Percentiles rank a stretch among this genome's conserved stretches.
Evolutionary conservation across 2,888 invertebrate species (phyloP).

Genomic region (Eupithecia inturbata): DNA sequence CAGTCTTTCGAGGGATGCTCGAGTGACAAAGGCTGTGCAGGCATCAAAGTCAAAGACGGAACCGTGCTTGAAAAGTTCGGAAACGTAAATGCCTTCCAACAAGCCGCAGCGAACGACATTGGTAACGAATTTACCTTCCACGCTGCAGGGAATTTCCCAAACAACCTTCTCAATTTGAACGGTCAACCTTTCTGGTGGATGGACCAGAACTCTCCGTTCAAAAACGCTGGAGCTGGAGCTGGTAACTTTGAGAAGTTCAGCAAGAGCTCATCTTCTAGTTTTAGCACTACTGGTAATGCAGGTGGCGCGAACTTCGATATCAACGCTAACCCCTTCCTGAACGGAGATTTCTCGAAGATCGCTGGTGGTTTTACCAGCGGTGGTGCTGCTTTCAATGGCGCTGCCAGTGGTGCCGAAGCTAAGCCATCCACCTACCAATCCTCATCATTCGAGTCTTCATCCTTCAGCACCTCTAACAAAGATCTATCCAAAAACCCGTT

Average conservation of each 20-base stretch:
- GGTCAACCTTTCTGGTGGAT: constrained; percentile 85
- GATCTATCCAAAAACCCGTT: constrained; percentile 18
- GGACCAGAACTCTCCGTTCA: constrained; percentile 84
- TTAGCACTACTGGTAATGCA: constrained; percentile 54
- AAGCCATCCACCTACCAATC: constrained; percentile 53
- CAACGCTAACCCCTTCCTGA: constrained; percentile 65
- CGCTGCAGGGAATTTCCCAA: constrained; percentile 61
- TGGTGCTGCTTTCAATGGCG: constrained; percentile 38
- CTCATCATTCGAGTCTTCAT: constrained; percentile 63
- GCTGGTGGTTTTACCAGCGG: constrained; percentile 36
- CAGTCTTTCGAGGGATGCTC: constrained; percentile 76
- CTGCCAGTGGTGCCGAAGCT: constrained; percentile 23
- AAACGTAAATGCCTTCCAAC: constrained; percentile 69
- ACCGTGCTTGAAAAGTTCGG: constrained; percentile 72
- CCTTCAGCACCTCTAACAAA: constrained; percentile 60
- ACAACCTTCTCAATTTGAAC: constrained; percentile 58
- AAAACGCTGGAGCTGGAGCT: constrained; percentile 61
- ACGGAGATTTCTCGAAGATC: constrained; percentile 62
- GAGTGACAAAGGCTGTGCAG: constrained; percentile 76
- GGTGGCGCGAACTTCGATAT: constrained; percentile 51
- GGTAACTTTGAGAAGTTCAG: constrained; percentile 69
- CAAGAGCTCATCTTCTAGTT: constrained; percentile 61
- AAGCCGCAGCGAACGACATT: constrained; percentile 62
- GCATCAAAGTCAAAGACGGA: constrained; percentile 78
- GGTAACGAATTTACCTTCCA: constrained; percentile 73